Percentiles rank a stretch among this genome's conserved stretches.
phyloP scores from a whole-genome alignment of 2,888 invertebrate species.

The Globia sparganii region DNA sequence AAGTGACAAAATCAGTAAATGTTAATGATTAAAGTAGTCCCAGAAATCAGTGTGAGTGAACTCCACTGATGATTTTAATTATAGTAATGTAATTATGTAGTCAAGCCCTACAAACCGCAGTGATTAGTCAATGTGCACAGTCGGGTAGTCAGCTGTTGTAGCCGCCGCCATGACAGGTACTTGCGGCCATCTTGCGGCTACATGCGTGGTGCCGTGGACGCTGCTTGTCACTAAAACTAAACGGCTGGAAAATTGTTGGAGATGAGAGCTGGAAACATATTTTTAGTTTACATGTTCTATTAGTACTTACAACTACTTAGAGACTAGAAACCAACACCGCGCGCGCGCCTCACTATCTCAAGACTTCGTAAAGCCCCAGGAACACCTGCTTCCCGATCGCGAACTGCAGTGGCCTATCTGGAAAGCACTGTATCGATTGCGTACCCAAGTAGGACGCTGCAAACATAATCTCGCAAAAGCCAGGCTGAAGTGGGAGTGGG shows the following conservation, averaged over 20 bases:
- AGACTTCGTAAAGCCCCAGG: neutral
- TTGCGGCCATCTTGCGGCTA: constrained; percentile 40
- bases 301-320: neutral
- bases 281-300: neutral
- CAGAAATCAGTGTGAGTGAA: neutral
- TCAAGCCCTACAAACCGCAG: constrained; percentile 37
- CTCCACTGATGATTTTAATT: neutral
- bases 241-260: neutral
- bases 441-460: no score
- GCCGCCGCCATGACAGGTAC: constrained; percentile 38
- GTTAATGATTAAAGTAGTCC: neutral
- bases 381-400: neutral
- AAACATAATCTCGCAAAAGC: no score
- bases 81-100: constrained; percentile 13
- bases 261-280: neutral
- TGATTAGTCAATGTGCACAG: constrained; percentile 43
- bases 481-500: no score
- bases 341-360: neutral
- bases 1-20: neutral
- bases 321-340: neutral
- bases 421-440: neutral
- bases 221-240: neutral
- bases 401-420: neutral
- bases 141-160: constrained; percentile 35
- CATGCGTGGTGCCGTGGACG: neutral